A percentile compares a stretch with the other conserved stretches of the same genome.
These are phyloP conservation scores for Conopomorpha cramerella DNA, from an alignment of 1,140 invertebrate species.

Conservation along the genomic window DNA sequence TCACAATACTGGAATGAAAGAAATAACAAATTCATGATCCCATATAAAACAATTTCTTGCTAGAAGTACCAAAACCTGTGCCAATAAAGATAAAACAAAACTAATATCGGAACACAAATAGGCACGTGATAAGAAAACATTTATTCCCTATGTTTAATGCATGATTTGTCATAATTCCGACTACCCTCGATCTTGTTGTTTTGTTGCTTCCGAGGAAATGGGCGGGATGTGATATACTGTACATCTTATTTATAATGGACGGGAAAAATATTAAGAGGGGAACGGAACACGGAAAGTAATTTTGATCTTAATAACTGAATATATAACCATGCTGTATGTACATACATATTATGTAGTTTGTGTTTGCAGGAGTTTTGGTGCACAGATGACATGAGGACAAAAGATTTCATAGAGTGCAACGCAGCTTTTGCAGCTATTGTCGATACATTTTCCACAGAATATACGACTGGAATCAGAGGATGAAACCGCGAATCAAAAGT, in stretches of 20 bases:
- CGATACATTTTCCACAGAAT: too few relatives aligned
- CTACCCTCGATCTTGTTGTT: slow-evolving; percentile 45
- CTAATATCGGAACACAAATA: slow-evolving; percentile 57
- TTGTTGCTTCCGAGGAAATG: slow-evolving; percentile 44
- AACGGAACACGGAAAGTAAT: slow-evolving; percentile 29
- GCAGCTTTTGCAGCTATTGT: too few relatives aligned
- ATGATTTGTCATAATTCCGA: slow-evolving; percentile 59
- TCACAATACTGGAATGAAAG: too few relatives aligned
- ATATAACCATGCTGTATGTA: too few relatives aligned
- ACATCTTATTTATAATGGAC: slow-evolving; percentile 50
- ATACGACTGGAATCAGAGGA: too few relatives aligned
- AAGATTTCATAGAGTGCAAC: too few relatives aligned
- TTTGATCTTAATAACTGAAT: slow-evolving; percentile 39
- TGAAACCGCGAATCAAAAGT: slow-evolving; percentile 55
- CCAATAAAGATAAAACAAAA: slow-evolving; percentile 60
- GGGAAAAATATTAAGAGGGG: slow-evolving; percentile 33
- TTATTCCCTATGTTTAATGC: slow-evolving; percentile 60
- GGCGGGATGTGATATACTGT: slow-evolving; percentile 46
- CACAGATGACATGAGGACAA: too few relatives aligned
- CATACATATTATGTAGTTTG: too few relatives aligned
- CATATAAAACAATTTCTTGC: too few relatives aligned
- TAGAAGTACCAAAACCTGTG: slow-evolving; percentile 52
- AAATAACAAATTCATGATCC: too few relatives aligned
- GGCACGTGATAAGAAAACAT: slow-evolving; percentile 61
- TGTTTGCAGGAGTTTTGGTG: too few relatives aligned